These are phyloP conservation scores for Malurus splendens DNA, from an alignment of 2,797 vertebrate genomes.

Conservation along the genomic window DNA sequence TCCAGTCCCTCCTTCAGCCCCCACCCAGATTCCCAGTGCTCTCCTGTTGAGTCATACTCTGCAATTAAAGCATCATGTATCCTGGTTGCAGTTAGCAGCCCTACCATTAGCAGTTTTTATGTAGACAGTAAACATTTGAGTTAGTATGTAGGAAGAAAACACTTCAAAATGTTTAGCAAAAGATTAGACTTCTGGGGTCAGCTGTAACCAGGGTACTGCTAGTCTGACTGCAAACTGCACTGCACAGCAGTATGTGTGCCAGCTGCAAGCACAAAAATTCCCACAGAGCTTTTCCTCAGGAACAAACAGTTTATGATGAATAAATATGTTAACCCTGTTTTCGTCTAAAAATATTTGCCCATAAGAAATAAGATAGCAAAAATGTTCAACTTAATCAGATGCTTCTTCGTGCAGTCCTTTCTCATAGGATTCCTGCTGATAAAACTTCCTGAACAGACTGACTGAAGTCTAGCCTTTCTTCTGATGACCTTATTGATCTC, in stretches of 20 bases:
- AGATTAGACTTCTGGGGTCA: not conserved
- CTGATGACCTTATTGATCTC: not conserved
- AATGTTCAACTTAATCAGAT: not conserved
- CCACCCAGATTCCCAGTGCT: not conserved
- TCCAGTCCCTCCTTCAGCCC: not conserved
- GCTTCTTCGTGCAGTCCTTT: accelerated
- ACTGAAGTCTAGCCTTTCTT: not conserved
- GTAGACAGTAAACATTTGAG: not conserved
- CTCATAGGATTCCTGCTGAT: not conserved
- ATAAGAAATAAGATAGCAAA: not conserved
- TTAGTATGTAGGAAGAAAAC: constrained; percentile 25
- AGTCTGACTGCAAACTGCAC: not conserved
- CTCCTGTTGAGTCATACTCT: not conserved
- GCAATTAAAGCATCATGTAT: not conserved
- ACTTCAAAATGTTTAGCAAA: constrained; percentile 31
- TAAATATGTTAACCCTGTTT: not conserved
- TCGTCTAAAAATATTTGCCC: not conserved
- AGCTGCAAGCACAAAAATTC: not conserved
- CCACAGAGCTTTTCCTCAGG: not conserved
- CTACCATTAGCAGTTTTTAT: not conserved
- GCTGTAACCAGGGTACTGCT: not conserved
- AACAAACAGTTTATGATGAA: not conserved
- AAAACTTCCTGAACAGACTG: not conserved
- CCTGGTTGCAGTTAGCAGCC: not conserved
- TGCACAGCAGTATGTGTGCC: not conserved